These are phyloP conservation scores for Armadillidium nasatum DNA, from an alignment of 1,140 invertebrate genomes.

Conservation along the genomic window DNA sequence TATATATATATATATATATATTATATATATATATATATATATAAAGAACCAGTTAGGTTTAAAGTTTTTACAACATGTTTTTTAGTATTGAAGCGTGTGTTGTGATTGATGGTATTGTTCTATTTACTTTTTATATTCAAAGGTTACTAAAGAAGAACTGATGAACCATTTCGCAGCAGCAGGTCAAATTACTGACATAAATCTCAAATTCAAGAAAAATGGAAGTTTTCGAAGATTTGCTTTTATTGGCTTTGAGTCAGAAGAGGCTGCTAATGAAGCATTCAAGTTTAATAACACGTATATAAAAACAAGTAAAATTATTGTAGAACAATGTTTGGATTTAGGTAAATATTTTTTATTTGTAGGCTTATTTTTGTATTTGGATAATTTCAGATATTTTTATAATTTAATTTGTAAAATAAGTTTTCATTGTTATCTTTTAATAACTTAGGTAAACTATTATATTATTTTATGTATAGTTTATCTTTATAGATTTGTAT, in stretches of 20 bases:
- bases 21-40: too few species aligned
- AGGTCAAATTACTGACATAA: conserved; percentile 19
- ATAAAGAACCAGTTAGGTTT: too few species aligned
- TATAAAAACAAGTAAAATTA: conserved; percentile 18
- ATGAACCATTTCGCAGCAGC: background rate
- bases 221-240: conserved; percentile 17
- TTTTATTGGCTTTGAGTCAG: conserved; percentile 21
- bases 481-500: too few species aligned
- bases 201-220: conserved; percentile 8
- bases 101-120: background rate
- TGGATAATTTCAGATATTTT: too few species aligned
- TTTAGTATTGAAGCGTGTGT: too few species aligned
- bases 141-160: conserved; percentile 21
- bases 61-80: too few species aligned
- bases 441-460: too few species aligned
- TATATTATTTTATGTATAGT: too few species aligned
- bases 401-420: too few species aligned
- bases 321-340: conserved; percentile 17
- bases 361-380: too few species aligned
- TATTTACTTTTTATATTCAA: background rate
- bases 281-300: conserved; percentile 20
- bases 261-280: conserved; percentile 13
- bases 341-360: conserved; percentile 1
- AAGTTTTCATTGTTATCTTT: too few species aligned
- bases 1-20: too few species aligned